phyloP scores from a whole-genome alignment of 2,113 vertebrate species.

The Phainopepla nitens region DNA sequence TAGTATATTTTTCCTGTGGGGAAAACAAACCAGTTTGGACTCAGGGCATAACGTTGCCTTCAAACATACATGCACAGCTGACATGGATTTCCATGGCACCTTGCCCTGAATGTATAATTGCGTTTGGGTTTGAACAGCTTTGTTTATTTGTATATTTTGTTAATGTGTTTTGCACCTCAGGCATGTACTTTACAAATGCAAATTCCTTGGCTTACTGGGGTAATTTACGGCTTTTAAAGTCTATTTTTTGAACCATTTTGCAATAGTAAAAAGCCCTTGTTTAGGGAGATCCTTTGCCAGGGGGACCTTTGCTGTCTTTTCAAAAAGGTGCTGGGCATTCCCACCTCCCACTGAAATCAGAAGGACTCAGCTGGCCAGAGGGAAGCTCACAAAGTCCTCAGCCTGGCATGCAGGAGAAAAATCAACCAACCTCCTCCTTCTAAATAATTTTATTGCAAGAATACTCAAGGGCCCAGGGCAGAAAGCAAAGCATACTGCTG shows the following conservation, averaged over 20 bases:
- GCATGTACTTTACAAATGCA: conserved; percentile 64
- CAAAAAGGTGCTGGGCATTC: neutral
- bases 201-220: conserved; percentile 55
- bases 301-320: neutral
- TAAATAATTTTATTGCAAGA: neutral
- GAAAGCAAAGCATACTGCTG: neutral
- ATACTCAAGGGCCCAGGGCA: neutral
- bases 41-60: neutral
- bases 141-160: conserved; percentile 53
- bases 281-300: neutral
- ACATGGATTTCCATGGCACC: neutral
- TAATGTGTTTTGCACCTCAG: conserved; percentile 57
- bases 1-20: neutral
- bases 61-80: neutral
- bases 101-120: conserved; percentile 39
- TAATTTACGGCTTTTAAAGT: conserved; percentile 31
- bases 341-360: neutral
- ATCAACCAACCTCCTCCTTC: neutral
- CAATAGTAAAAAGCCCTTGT: neutral
- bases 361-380: neutral
- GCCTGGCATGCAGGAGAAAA: neutral
- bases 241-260: conserved; percentile 41
- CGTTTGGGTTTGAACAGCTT: conserved; percentile 41
- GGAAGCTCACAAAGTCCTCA: neutral
- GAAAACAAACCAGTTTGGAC: neutral